Base-by-base conservation (phyloP, 2,888 invertebrate species). In the Mystacides longicornis region DNA sequence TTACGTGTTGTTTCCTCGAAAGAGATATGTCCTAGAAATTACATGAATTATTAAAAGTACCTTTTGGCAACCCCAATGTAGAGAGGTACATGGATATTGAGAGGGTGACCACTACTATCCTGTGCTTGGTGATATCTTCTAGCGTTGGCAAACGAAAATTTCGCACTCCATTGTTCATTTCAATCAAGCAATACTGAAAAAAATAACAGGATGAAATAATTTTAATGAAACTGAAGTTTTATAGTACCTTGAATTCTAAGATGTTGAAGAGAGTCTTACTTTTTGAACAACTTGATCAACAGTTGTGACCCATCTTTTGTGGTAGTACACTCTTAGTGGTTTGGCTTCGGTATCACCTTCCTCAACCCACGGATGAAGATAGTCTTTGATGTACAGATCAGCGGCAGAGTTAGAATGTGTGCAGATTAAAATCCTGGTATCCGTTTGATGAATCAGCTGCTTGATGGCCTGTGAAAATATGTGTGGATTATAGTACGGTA, bases 391-490 rank as follows among this genome's bases (percentile, higher is more conserved):
- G 66, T 91, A 91, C 56, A 90, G 73, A 74, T 91, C 90, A 9
- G 90, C 90, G 14, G 90, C 90, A 65, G 89, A 89, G 71, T 92
- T 91, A 49, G 89, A 90, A 72, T 91, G 90, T 2, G 91, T 91
- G 67, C 91, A 92, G 52, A 92, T 84, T 59, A 92, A 75, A 52
- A 92, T 83, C 65, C 85, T 80, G 22, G 85, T 81, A 19, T 81
- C 77, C 0, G 80, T 73, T 64, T 86, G 82, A 9, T 75, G 68
- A 23, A 87, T 69, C 43, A 89, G 72, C 64, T 85, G 82, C 64
- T 83, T 83, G 42, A 88, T 83, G 1, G 86, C 86, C 63, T 79
- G 75, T 7, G 48, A 71, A 57, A 20, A 37, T 4, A n/a, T n/a
- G n/a, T n/a, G n/a, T n/a, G n/a, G n/a, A n/a, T n/a, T 69, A 60